phyloP scores from a whole-genome alignment of 1,140 invertebrate genomes.

The Cydia strobilella region DNA sequence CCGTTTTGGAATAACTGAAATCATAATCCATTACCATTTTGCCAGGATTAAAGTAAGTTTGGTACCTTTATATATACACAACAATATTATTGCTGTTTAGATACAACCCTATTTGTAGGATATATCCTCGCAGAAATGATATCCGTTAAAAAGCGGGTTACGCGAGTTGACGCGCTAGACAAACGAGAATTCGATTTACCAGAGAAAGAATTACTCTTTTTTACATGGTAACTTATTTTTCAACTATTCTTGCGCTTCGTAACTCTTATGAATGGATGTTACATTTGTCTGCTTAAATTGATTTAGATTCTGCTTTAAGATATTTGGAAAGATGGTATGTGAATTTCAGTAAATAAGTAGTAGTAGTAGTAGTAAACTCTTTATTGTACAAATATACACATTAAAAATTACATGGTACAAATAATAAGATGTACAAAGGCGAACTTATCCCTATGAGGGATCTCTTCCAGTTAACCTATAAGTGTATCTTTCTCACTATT shows the following conservation, averaged over 20 bases:
- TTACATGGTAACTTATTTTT: slow-evolving; percentile 14
- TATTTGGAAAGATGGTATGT: too few relatives aligned
- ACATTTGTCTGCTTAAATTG: too few relatives aligned
- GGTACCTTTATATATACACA: neutral
- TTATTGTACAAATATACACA: too few relatives aligned
- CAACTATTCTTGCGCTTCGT: neutral
- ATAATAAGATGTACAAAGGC: too few relatives aligned
- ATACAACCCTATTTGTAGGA: slow-evolving; percentile 11
- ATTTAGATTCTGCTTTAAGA: too few relatives aligned
- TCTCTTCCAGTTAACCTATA: too few relatives aligned
- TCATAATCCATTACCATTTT: neutral
- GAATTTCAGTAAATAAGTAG: too few relatives aligned
- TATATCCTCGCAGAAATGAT: slow-evolving; percentile 18
- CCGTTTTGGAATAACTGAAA: slow-evolving; percentile 13
- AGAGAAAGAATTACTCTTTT: slow-evolving; percentile 4
- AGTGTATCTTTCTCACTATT: too few relatives aligned
- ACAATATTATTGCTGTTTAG: neutral
- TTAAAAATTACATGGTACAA: too few relatives aligned
- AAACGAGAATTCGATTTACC: slow-evolving; percentile 30
- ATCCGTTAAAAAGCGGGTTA: slow-evolving; percentile 31
- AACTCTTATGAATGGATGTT: neutral
- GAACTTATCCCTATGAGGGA: too few relatives aligned
- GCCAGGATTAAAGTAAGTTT: neutral
- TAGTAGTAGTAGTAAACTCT: too few relatives aligned
- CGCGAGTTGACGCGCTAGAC: slow-evolving; percentile 13